Evolutionary conservation across 2,888 invertebrate genomes (phyloP).

Genomic region (Neoascia interrupta): DNA sequence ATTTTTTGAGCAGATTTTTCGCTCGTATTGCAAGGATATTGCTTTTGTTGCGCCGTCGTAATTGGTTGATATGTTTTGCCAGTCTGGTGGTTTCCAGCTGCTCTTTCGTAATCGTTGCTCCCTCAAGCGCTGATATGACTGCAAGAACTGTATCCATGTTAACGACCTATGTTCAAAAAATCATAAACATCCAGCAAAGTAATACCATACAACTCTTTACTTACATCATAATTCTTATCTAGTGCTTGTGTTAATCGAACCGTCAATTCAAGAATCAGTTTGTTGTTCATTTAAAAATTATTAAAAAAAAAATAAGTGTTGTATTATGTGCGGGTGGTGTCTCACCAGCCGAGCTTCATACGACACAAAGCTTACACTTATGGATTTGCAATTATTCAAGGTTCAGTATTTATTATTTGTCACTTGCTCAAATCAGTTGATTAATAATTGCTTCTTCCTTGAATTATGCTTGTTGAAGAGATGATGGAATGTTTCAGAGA

Average conservation of each 20-base stretch:
- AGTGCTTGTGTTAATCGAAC: conserved; percentile 97
- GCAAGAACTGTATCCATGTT: conserved; percentile 96
- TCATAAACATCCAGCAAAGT: background rate
- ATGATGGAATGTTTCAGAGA: no score
- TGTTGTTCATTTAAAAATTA: conserved; percentile 86
- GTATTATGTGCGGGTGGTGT: conserved; percentile 42
- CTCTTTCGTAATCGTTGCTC: conserved; percentile 82
- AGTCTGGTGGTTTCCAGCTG: conserved; percentile 90
- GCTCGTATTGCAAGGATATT: conserved; percentile 92
- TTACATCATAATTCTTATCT: conserved; percentile 99
- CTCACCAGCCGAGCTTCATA: conserved; percentile 52
- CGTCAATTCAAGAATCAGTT: conserved; percentile 92
- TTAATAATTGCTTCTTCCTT: no score
- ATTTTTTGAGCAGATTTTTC: conserved; percentile 94
- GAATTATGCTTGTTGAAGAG: no score
- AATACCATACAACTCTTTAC: no score
- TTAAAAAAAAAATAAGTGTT: conserved; percentile 44
- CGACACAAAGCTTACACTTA: conserved; percentile 51
- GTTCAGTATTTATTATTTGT: no score
- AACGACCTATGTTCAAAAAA: conserved; percentile 95
- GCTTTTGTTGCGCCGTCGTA: conserved; percentile 91
- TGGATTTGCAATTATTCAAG: no score
- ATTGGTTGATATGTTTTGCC: conserved; percentile 95
- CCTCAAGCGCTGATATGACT: conserved; percentile 96
- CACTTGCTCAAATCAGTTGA: no score